Conservation (phyloP, 2,888 invertebrate species). For the Allacma fusca region DNA sequence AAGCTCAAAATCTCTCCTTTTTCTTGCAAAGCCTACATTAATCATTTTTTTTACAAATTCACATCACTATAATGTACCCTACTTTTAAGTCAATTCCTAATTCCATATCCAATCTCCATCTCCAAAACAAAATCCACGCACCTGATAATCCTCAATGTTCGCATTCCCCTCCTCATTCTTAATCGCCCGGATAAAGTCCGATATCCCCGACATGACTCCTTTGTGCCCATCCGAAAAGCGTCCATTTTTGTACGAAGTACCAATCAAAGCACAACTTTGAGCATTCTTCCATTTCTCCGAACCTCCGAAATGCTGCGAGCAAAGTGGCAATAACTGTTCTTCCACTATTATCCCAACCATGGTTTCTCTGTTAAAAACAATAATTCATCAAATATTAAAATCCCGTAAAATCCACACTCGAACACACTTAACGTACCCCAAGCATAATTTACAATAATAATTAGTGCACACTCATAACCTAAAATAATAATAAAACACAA, state of each 20-base stretch:
- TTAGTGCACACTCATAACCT: no score
- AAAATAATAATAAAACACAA: no score
- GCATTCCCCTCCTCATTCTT: conserved; percentile 55
- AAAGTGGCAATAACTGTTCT: conserved; percentile 56
- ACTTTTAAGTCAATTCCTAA: no score
- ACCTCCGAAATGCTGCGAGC: conserved; percentile 46
- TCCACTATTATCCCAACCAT: conserved; percentile 58
- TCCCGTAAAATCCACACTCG: no score
- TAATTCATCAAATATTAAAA: no score
- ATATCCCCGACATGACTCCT: conserved; percentile 54
- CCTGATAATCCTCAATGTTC: conserved; percentile 55
- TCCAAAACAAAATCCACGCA: background rate
- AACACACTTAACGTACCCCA: no score
- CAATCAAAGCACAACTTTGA: conserved; percentile 42
- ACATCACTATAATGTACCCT: background rate
- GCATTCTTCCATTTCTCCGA: conserved; percentile 49
- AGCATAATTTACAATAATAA: no score
- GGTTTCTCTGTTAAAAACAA: no score
- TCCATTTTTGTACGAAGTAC: conserved; percentile 48
- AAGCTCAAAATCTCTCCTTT: conserved; percentile 51
- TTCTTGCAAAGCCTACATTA: conserved; percentile 16
- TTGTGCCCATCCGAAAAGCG: conserved; percentile 48
- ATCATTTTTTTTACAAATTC: background rate
- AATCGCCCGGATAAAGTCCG: conserved; percentile 57
- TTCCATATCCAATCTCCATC: no score